These are phyloP conservation scores for Chloropsis cyanopogon DNA, from an alignment of 2,113 vertebrate species.

Conservation along the genomic window DNA sequence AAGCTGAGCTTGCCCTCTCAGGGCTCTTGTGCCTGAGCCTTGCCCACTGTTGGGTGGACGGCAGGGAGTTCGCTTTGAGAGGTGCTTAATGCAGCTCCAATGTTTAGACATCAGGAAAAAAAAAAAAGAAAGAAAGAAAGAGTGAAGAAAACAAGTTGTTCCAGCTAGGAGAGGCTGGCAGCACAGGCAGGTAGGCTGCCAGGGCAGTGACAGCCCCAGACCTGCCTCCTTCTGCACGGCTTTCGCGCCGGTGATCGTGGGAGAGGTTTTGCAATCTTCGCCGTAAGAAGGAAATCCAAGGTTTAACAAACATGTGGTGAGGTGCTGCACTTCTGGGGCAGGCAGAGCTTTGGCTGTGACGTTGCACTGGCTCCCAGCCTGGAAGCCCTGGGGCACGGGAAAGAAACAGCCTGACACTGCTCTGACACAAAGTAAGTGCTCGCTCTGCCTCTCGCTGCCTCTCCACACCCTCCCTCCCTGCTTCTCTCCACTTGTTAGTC, in stretches of 20 bases:
- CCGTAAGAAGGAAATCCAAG: neutral
- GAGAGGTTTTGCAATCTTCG: conserved; percentile 1
- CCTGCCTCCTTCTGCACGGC: neutral
- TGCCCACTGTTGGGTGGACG: neutral
- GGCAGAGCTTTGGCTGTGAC: neutral
- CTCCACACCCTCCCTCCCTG: neutral
- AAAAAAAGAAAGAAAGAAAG: too few species aligned
- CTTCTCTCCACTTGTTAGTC: neutral
- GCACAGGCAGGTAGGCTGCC: neutral
- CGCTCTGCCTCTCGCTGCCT: neutral
- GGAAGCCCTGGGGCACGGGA: neutral
- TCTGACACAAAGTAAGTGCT: conserved; percentile 43
- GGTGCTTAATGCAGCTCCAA: neutral
- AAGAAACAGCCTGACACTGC: neutral
- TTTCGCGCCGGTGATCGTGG: neutral
- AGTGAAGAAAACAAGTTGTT: neutral
- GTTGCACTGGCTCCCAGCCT: conserved; percentile 11
- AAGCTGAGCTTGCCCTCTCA: neutral
- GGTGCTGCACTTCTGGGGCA: neutral
- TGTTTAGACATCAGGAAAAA: accelerated
- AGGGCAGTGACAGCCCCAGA: neutral
- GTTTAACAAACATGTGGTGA: neutral
- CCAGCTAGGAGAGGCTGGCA: neutral
- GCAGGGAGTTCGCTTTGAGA: neutral
- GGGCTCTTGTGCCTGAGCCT: accelerated